These are phyloP conservation scores for Zophobas morio DNA, from an alignment of 1,140 invertebrate genomes.

Conservation along the genomic window DNA sequence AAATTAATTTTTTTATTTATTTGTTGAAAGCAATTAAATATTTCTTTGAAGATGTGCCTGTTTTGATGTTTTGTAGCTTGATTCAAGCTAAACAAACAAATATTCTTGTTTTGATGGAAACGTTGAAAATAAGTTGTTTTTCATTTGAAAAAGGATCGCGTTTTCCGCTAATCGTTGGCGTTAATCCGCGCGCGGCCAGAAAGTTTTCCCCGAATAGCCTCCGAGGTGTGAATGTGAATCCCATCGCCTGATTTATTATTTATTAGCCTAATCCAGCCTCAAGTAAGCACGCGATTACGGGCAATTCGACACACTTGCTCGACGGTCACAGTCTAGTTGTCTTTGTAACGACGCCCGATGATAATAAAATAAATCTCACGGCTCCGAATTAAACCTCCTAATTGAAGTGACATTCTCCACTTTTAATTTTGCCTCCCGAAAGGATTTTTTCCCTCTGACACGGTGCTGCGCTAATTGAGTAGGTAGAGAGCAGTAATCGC, in stretches of 20 bases:
- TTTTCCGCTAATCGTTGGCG: too few species aligned
- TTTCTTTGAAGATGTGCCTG: too few species aligned
- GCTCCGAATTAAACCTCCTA: conserved; percentile 5
- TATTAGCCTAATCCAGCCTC: conserved; percentile 11
- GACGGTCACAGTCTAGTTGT: conserved; percentile 25
- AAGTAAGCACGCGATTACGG: conserved; percentile 7
- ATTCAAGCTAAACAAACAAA: too few species aligned
- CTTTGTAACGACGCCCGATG: conserved; percentile 6
- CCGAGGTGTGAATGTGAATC: conserved; percentile 3
- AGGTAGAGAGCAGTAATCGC: neutral
- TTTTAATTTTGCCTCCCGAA: neutral
- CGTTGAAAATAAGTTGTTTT: too few species aligned
- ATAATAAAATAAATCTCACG: neutral
- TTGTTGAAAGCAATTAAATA: too few species aligned
- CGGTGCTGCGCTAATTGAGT: conserved; percentile 4
- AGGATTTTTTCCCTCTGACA: neutral
- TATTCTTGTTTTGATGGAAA: too few species aligned
- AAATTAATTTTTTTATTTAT: too few species aligned
- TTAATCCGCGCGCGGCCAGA: too few species aligned
- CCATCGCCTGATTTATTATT: neutral
- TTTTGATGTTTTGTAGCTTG: too few species aligned
- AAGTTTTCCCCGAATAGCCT: neutral
- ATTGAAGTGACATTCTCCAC: neutral
- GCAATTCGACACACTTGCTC: conserved; percentile 24
- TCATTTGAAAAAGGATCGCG: too few species aligned